Evolutionary conservation across 2,797 vertebrate genomes (phyloP), one percentile per base, ranked within the genome.

Genomic region (Cheirogaleus major): DNA sequence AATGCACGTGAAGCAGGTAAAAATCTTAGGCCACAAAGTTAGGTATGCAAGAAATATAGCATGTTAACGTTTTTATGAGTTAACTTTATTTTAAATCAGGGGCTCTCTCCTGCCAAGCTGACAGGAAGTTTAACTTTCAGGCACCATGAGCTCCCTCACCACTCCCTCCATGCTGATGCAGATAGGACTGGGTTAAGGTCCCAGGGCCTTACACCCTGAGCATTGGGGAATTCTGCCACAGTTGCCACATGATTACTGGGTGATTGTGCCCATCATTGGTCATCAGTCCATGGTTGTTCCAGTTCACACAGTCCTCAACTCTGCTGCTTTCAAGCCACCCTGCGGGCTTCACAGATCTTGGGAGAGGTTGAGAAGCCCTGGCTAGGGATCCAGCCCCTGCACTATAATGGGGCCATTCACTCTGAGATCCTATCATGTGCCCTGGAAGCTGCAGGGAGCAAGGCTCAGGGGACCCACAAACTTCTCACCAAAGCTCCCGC

Each of bases 41-140:
- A 85, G 30, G 41, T 83, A 61, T 65, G 55, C 20, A 61, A 73
- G 63, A 69, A 69, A 65, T n/a, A 86, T 0, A 72, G 4, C 57
- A 41, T 45, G n/a, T 8, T 59, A 86, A 70, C 2, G 4, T 59
- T 45, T 82, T 69, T 82, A 69, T 43, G 55, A 57, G 70, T 79
- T 93, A 79, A 83, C 22, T 79, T 73, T 85, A 85, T 89, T 79
- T 95, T n/a, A 94, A 59, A 7, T 61, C 52, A 92, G 20, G 52
- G 27, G 57, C 4, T 7, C 27, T 17, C 14, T 55, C 30, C 38
- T 23, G 23, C 38, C 79, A 76, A 59, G 7, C 80, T 57, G 50
- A 97, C 59, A 38, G 30, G 41, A 83, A 83, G 85, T 55, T 23
- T 50, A 78, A 65, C 69, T 57, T 85, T 94, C 50, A 88, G 43